Percentiles rank a stretch among this genome's conserved stretches.
These are phyloP conservation scores for Lochmaea capreae DNA, from an alignment of 2,888 invertebrate genomes.

Conservation along the genomic window DNA sequence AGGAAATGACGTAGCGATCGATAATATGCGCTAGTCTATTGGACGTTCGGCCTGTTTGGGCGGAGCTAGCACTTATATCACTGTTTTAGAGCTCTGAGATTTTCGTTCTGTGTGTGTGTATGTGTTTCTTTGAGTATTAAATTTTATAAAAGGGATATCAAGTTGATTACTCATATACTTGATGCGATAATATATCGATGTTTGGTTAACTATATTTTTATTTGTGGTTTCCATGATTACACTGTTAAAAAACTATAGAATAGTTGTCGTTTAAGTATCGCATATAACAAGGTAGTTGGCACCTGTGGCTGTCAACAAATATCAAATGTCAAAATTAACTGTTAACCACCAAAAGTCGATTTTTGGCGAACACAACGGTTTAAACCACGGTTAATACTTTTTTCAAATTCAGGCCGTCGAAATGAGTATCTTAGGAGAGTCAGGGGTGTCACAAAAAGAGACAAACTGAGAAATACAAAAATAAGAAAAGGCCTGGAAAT, in stretches of 20 bases:
- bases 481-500: too few relatives aligned
- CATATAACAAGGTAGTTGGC: too few relatives aligned
- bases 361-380: too few relatives aligned
- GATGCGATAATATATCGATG: constrained; percentile 4
- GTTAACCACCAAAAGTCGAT: too few relatives aligned
- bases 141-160: constrained; percentile 15
- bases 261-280: too few relatives aligned
- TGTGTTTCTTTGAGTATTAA: constrained; percentile 1
- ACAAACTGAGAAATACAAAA: too few relatives aligned
- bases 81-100: constrained; percentile 61
- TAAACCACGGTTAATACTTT: too few relatives aligned
- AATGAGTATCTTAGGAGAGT: too few relatives aligned
- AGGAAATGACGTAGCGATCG: constrained; percentile 66
- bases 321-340: too few relatives aligned
- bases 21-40: constrained; percentile 64
- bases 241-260: neutral
- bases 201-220: neutral
- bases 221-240: neutral
- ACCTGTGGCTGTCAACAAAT: too few relatives aligned
- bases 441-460: too few relatives aligned
- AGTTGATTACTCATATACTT: constrained; percentile 13
- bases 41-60: constrained; percentile 59
- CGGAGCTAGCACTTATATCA: constrained; percentile 57
- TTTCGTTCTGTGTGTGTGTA: constrained; percentile 43
- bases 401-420: too few relatives aligned